Base-by-base conservation (phyloP, 2,888 invertebrate genomes). In the Harpalus rufipes region DNA sequence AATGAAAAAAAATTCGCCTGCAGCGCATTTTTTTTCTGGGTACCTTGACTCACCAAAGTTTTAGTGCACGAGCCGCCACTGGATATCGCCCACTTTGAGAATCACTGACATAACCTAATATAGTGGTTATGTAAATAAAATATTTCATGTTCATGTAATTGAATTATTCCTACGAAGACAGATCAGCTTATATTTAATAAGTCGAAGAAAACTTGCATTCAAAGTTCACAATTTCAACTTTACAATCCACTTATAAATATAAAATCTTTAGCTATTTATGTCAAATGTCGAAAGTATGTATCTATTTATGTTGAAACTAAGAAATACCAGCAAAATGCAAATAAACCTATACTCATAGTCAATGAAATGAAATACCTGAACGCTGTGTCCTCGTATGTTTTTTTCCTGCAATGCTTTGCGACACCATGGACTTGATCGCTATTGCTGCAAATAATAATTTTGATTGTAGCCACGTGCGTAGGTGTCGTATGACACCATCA, bases 381-480 rank as follows among this genome's bases (percentile, higher is more conserved):
- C 63, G 63, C 8, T 21, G 12, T 63, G 63, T 63, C 63, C 63
- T 63, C 63, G 63, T 63, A 1, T 10, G 21, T 1, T 68, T 68
- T 68, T 68, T 68, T 12, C 41, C 72, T 44, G 44, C 44, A 74
- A 18, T 41, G 41, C 18, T 16, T 74, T 44, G 18, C 44, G 44
- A 44, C 72, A 74, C 18, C 59, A 32, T 6, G 32, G 32, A 32
- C 32, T 6, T 32, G 32, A 32, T 3, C 32, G 32, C 32, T 21
- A n/a, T 56, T 59, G 83, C 83, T 76, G 76, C 83, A 74, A 76
- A 83, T 76, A 74, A 74, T 74, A 74, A 83, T 83, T 83, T 58
- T 74, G 61, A 83, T 83, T 68, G 41, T 56, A 83, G 58, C 83
- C 83, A 83, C 83, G 83, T 76, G 83, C 61, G 83, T 83, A 83